Conservation (phyloP, 2,113 vertebrate genomes). For the Rhipidura dahli region DNA sequence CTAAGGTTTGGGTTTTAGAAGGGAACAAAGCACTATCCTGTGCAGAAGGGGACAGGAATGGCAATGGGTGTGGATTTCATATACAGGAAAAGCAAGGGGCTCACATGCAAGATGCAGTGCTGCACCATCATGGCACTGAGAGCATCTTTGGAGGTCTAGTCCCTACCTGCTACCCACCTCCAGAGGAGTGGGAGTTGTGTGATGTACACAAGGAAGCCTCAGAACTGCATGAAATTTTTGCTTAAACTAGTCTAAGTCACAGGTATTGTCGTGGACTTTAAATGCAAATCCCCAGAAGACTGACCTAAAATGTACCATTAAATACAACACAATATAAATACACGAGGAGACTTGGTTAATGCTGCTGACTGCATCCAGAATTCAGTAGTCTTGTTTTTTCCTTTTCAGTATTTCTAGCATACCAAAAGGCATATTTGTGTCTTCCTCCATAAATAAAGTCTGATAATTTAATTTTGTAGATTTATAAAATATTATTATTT, state of each 20-base stretch:
- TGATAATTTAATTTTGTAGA: constrained; percentile 38
- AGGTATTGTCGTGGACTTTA: neutral
- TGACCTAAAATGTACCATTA: neutral
- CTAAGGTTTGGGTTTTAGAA: neutral
- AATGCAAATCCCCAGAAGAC: constrained; percentile 31
- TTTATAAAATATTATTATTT: constrained; percentile 51
- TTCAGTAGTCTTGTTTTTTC: constrained; percentile 26
- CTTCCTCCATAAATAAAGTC: constrained; percentile 35
- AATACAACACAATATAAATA: neutral
- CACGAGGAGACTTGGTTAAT: neutral
- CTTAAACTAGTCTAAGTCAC: neutral
- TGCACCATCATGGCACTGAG: neutral
- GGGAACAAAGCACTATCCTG: neutral
- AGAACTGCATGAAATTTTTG: neutral
- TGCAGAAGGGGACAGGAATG: neutral
- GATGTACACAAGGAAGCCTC: constrained; percentile 2
- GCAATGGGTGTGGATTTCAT: neutral
- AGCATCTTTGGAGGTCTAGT: neutral
- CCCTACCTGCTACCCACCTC: constrained; percentile 12
- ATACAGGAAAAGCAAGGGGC: neutral
- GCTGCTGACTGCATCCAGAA: neutral
- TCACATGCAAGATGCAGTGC: neutral
- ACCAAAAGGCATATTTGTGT: neutral
- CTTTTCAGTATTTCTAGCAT: constrained; percentile 20
- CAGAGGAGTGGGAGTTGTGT: neutral